Percentiles rank a stretch among this genome's conserved stretches.
These are phyloP conservation scores for Unio delphinus DNA, from an alignment of 2,888 invertebrate species.

Conservation along the genomic window DNA sequence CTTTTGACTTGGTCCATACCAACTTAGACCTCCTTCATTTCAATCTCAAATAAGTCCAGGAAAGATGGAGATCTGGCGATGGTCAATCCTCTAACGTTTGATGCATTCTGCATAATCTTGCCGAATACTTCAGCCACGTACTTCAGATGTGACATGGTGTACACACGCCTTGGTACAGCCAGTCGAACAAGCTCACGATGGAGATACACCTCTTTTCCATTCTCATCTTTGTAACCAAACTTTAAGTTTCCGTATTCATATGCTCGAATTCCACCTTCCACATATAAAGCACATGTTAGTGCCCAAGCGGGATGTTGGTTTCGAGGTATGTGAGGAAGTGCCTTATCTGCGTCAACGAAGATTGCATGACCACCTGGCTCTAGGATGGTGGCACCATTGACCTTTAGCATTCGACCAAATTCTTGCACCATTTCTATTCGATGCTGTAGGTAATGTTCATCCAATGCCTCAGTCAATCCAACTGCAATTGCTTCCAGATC, in stretches of 20 bases:
- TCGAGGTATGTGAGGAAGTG: not conserved
- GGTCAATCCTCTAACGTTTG: too few relatives aligned
- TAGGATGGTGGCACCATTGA: not conserved
- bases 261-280: constrained; percentile 2
- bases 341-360: not conserved
- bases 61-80: too few relatives aligned
- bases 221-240: not conserved
- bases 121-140: not conserved
- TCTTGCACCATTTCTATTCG: not conserved
- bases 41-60: too few relatives aligned
- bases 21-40: too few relatives aligned
- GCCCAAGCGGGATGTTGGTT: not conserved
- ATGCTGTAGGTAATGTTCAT: not conserved
- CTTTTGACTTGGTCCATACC: too few relatives aligned
- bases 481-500: constrained; percentile 1
- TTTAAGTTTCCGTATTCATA: not conserved
- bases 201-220: not conserved
- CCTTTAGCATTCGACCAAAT: not conserved
- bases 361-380: not conserved
- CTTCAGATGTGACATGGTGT: not conserved
- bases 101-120: too few relatives aligned
- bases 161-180: not conserved
- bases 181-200: not conserved
- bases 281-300: not conserved
- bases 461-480: not conserved